Base-by-base conservation (phyloP, 2,797 vertebrate genomes). In the Nannoperca australis region DNA sequence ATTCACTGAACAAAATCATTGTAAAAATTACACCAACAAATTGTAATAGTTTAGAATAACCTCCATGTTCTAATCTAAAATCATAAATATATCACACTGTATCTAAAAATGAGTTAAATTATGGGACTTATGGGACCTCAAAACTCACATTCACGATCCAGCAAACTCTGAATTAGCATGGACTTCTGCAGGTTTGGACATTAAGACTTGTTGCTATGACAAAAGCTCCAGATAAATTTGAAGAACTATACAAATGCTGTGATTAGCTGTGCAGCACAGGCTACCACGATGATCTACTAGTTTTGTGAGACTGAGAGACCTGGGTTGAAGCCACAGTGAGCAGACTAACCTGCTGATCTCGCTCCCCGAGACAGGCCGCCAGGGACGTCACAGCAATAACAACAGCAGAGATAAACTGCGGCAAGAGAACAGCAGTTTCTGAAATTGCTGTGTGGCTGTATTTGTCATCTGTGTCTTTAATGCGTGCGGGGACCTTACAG, bases 391-490 rank as follows among this genome's bases (percentile, higher is more conserved):
- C 61, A 40, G 76, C 77, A 84, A 79, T 69, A 88, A 81, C 67
- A 85, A 78, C 83, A 63, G 79, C 72, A 67, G 62, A 87, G 80
- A 87, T 81, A 89, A 81, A 86, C 78, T 68, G 67, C 65, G 36
- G 49, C 56, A 60, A 40, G 78, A 78, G 65, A 83, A 68, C 63
- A 73, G 67, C 54, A 42, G 70, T 69, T 68, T 82, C 49, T 79
- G 65, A 81, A 82, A 84, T 73, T 74, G 83, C 72, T 24, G 56
- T 51, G 58, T 59, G 81, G 76, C 66, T 82, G 67, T 40, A 73
- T 85, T 88, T 90, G 81, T 83, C 88, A 82, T 77, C 60, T 65
- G 50, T 76, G 84, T 76, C 83, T 82, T 80, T 81, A 84, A 81
- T 65, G 74, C 70, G 78, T 7, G 59, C 58, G 30, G 53, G 65